phyloP scores from a whole-genome alignment of 2,888 invertebrate species.

The Drosophila subsilvestris region DNA sequence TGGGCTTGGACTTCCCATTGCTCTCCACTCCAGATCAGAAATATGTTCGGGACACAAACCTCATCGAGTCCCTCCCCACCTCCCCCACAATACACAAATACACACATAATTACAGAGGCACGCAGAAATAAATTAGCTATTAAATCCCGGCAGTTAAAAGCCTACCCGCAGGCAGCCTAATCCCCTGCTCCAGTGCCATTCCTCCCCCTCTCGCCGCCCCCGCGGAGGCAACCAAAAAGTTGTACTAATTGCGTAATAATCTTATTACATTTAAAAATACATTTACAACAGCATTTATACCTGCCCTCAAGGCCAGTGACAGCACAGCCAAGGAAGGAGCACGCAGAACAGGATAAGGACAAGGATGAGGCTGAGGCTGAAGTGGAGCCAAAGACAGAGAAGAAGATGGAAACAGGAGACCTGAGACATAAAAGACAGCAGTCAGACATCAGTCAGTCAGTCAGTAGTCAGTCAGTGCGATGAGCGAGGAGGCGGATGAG shows the following conservation, averaged over 20 bases:
- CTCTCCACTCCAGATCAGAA: no score
- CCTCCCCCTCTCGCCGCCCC: constrained; percentile 18
- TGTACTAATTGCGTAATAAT: constrained; percentile 78
- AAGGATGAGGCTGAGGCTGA: no score
- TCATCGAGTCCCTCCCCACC: neutral
- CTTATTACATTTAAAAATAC: constrained; percentile 80
- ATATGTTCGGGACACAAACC: neutral
- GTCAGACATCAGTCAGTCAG: constrained; percentile 13
- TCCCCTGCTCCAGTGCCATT: neutral
- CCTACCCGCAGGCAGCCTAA: constrained; percentile 46
- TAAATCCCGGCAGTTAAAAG: constrained; percentile 68
- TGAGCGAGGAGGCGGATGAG: constrained; percentile 15
- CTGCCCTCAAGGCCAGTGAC: constrained; percentile 63
- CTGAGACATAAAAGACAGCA: neutral
- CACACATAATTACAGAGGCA: constrained; percentile 49
- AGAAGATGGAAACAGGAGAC: neutral
- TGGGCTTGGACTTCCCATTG: no score
- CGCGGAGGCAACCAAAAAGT: constrained; percentile 61
- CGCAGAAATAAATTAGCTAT: constrained; percentile 72
- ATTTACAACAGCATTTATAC: constrained; percentile 77
- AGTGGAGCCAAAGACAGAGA: neutral
- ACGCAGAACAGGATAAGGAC: neutral
- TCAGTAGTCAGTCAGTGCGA: constrained; percentile 50
- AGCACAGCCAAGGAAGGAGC: constrained; percentile 17
- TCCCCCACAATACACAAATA: neutral